Conservation (phyloP, 2,113 vertebrate species). For the Corvus cornix region DNA sequence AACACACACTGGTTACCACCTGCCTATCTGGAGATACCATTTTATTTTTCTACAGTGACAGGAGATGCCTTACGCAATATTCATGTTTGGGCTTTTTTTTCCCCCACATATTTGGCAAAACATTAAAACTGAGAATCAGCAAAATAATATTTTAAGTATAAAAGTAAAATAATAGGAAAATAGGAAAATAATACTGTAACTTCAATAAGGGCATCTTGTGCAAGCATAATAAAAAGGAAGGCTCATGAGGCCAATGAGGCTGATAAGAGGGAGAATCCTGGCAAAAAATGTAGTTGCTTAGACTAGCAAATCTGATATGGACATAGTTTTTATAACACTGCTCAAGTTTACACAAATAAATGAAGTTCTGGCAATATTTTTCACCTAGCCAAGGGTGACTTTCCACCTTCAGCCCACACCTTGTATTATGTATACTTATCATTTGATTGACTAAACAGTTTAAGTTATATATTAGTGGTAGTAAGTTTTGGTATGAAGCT, state of each 20-base stretch:
- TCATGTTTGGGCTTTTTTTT: not conserved
- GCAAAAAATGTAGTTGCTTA: not conserved
- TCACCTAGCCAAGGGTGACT: not conserved
- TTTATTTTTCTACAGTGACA: not conserved
- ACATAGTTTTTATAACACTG: not conserved
- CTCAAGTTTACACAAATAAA: not conserved
- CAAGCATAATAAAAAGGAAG: not conserved
- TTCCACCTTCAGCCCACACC: not conserved
- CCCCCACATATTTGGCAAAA: not conserved
- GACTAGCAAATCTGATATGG: not conserved
- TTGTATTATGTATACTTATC: not conserved
- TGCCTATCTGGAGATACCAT: not conserved
- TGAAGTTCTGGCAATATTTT: not conserved
- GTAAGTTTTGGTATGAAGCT: not conserved
- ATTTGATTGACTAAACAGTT: not conserved
- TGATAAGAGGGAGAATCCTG: not conserved
- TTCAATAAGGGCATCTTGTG: not conserved
- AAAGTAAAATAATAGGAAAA: not conserved
- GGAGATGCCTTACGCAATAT: not conserved
- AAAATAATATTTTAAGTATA: not conserved
- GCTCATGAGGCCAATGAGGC: not conserved
- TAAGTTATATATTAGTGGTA: not conserved
- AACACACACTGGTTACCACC: not conserved
- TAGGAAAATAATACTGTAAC: not conserved
- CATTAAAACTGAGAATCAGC: not conserved